Conservation (phyloP, 2,888 invertebrate species). For the Perithous albicinctus region DNA sequence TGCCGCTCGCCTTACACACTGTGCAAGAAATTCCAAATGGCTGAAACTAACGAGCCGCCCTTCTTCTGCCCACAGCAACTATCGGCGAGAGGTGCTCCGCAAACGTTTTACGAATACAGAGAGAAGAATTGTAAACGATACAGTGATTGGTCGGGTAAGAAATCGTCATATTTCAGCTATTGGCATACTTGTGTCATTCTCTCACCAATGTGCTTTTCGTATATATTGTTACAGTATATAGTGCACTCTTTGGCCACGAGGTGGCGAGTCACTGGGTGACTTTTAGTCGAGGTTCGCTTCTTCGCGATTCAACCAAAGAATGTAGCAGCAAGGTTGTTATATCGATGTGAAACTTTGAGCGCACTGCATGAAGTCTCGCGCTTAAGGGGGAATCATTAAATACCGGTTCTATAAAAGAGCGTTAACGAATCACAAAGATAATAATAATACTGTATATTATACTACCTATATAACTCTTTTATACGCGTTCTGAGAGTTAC, state of each 20-base stretch:
- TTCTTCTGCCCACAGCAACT: slow-evolving; percentile 64
- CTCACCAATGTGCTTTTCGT: neutral
- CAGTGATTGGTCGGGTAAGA: neutral
- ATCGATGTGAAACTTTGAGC: slow-evolving; percentile 7
- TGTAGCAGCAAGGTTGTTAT: slow-evolving; percentile 55
- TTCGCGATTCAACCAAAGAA: slow-evolving; percentile 52
- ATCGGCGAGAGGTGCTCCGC: slow-evolving; percentile 22
- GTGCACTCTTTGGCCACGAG: neutral
- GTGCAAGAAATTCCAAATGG: slow-evolving; percentile 75
- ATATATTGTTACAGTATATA: no score
- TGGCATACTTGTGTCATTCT: neutral
- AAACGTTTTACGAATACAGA: slow-evolving; percentile 66
- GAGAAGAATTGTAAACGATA: neutral
- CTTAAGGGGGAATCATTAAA: slow-evolving; percentile 4
- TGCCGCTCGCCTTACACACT: slow-evolving; percentile 50
- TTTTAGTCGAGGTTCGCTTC: slow-evolving; percentile 44
- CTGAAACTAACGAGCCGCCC: slow-evolving; percentile 78
- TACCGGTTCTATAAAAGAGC: slow-evolving; percentile 37
- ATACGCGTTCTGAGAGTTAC: neutral
- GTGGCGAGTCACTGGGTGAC: slow-evolving; percentile 3
- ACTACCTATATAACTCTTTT: neutral
- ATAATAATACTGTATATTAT: neutral
- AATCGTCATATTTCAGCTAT: neutral
- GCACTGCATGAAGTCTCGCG: neutral
- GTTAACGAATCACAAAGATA: slow-evolving; percentile 31